phyloP scores from a whole-genome alignment of 2,797 vertebrate species.

The Fundulus diaphanus region DNA sequence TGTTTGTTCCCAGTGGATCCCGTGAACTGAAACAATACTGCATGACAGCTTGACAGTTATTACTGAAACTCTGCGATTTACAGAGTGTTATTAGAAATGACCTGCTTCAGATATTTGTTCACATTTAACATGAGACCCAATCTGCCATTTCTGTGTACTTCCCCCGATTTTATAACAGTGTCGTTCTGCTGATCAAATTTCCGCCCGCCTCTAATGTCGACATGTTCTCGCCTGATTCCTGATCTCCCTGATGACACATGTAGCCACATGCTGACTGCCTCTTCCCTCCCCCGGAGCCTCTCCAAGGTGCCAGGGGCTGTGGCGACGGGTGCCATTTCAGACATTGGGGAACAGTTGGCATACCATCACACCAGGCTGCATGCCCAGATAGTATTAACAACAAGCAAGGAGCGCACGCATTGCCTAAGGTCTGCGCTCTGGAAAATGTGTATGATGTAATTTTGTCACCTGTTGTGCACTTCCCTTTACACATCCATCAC shows the following conservation, averaged over 20 bases:
- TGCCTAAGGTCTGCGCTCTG: conserved; percentile 76
- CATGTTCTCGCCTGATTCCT: conserved; percentile 32
- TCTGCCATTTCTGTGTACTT: conserved; percentile 36
- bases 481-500: conserved; percentile 56
- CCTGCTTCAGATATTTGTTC: conserved; percentile 23
- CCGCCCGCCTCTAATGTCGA: conserved; percentile 42
- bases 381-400: conserved; percentile 82
- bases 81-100: conserved; percentile 23
- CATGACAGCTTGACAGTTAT: neutral
- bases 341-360: conserved; percentile 86
- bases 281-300: conserved; percentile 63
- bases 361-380: conserved; percentile 77
- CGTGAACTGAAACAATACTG: neutral
- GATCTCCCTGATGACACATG: conserved; percentile 49
- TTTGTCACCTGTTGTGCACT: conserved; percentile 68
- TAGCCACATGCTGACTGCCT: conserved; percentile 57
- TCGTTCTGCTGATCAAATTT: conserved; percentile 45
- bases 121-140: conserved; percentile 30
- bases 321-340: conserved; percentile 80
- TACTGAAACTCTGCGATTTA: conserved; percentile 1
- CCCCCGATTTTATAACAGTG: conserved; percentile 33
- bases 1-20: neutral
- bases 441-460: conserved; percentile 53
- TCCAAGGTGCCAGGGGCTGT: conserved; percentile 73
- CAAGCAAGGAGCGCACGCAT: conserved; percentile 70